Conservation (phyloP, 2,888 invertebrate species). For the Meghimatium bilineatum region DNA sequence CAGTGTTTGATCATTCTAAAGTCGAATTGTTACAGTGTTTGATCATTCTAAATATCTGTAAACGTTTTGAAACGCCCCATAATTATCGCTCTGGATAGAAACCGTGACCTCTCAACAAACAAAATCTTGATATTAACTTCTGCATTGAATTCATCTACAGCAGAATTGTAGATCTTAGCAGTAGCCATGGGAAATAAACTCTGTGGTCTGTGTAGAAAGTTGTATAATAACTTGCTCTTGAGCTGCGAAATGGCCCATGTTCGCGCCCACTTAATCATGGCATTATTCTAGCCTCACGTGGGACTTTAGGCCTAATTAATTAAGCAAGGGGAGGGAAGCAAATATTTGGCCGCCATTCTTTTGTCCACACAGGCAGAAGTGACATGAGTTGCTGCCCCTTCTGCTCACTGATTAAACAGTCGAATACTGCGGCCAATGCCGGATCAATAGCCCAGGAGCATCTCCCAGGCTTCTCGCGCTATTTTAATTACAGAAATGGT, state of each 20-base stretch:
- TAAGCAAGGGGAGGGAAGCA: constrained; percentile 50
- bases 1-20: no score
- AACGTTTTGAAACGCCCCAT: no score
- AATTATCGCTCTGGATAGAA: no score
- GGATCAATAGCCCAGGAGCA: constrained; percentile 44
- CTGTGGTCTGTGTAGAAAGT: background rate
- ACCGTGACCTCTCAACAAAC: no score
- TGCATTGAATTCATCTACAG: background rate
- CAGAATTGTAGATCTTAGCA: background rate
- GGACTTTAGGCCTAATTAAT: constrained; percentile 48
- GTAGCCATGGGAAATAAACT: background rate
- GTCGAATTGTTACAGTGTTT: no score
- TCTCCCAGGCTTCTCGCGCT: constrained; percentile 22
- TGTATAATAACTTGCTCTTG: background rate
- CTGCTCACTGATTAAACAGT: constrained; percentile 46
- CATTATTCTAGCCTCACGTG: constrained; percentile 45
- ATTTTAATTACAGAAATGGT: constrained; percentile 43
- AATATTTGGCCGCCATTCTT: constrained; percentile 48
- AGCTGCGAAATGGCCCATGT: constrained; percentile 31
- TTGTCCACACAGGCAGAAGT: constrained; percentile 41
- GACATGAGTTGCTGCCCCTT: constrained; percentile 49
- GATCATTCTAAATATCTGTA: no score
- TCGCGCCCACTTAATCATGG: constrained; percentile 45
- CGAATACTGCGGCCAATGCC: constrained; percentile 13
- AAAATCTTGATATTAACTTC: no score